Base-by-base conservation (phyloP, 2,888 invertebrate genomes). In the Amphimallon solstitiale region DNA sequence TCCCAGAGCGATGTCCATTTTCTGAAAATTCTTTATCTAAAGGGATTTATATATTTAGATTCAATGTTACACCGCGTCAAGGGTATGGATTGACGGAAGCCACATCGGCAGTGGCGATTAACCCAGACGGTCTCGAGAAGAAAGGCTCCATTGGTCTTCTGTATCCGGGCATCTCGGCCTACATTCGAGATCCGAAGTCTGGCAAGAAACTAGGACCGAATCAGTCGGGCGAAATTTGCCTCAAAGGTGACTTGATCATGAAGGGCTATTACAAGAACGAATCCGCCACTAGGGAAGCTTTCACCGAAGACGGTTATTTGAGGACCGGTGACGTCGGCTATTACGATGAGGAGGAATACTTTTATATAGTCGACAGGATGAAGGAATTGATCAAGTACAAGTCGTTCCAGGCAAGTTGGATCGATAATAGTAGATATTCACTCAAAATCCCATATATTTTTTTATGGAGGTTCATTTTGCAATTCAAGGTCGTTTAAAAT, bases 341-440 rank as follows among this genome's bases (percentile, higher is more conserved):
- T 79, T 92, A 89, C 73, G 93, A 95, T 76, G 80, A 87, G 0
- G 89, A 94, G 15, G 90, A 89, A 0, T 89, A 86, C 79, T 91
- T 94, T 80, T 94, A 87, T 76, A 89, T 95, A 69, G 91, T 94
- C 0, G 95, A 94, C 79, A 85, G 96, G 67, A 83, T 94, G 15
- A 96, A 96, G 79, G 95, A 95, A 78, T 87, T 96, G 19, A 95
- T 96, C 75, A 96, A 96, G 80, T 94, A 93, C 77, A 95, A 95
- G 80, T 94, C 91, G 40, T 92, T 89, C 75, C 90, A 92, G 86
- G 92, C 54, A 35, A 48, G 34, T n/a, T 38, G 2, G 14, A 12
- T 38, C 9, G 6, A 21, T 5, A 17, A 14, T 1, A 21, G 5
- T 17, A 23, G 2, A 6, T n/a, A 48, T 17, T n/a, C 3, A 5